These are phyloP conservation scores for Ramphastos sulfuratus DNA, from an alignment of 2,113 vertebrate species.

Conservation along the genomic window DNA sequence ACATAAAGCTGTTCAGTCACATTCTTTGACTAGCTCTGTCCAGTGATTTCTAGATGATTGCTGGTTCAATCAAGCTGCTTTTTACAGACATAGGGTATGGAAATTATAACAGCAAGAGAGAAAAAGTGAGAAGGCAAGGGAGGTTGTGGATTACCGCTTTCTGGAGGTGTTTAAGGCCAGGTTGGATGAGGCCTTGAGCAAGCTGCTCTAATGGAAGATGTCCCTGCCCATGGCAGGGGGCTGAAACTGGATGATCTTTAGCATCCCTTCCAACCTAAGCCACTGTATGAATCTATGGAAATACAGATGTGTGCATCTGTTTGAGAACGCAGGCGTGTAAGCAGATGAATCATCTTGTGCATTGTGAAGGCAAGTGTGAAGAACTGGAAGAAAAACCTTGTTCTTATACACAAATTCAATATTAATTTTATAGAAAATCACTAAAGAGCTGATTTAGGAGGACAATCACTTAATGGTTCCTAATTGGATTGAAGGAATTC, in stretches of 20 bases:
- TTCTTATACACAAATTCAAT: slow-evolving; percentile 34
- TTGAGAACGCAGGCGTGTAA: neutral
- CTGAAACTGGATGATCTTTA: no score
- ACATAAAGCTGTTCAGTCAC: neutral
- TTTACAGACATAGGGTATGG: neutral
- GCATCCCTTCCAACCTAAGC: no score
- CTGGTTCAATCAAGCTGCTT: neutral
- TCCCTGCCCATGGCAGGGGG: no score
- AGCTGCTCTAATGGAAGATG: no score
- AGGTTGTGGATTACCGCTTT: no score
- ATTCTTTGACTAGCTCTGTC: neutral
- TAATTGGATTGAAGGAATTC: slow-evolving; percentile 49
- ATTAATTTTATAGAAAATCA: slow-evolving; percentile 33
- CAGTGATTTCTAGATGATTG: neutral
- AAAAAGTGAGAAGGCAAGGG: neutral
- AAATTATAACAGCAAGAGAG: neutral
- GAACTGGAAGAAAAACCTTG: neutral
- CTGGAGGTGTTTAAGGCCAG: no score
- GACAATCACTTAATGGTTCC: slow-evolving; percentile 1
- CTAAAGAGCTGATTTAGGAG: slow-evolving; percentile 40
- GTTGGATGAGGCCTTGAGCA: no score
- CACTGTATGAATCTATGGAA: neutral
- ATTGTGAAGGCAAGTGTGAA: neutral
- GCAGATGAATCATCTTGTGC: neutral
- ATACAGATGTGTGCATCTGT: neutral